Evolutionary conservation across 2,797 vertebrate species (phyloP).

Genomic region (Mus spretus): DNA sequence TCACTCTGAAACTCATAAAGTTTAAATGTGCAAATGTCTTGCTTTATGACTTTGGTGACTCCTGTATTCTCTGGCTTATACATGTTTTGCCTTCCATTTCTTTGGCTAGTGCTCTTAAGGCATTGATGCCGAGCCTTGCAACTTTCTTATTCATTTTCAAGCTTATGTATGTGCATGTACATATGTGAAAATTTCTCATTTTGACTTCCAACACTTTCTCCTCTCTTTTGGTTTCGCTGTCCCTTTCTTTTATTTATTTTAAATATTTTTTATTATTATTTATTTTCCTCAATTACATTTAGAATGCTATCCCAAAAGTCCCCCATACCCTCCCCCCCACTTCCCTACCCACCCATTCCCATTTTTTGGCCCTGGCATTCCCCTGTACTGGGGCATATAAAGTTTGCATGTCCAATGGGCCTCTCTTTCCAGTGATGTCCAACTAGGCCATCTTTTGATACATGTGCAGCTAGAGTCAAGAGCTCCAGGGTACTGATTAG

Average conservation of each 20-base stretch:
- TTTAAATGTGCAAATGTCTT: not conserved
- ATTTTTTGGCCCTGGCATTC: too few species aligned
- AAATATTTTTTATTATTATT: too few species aligned
- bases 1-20: not conserved
- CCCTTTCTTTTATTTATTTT: not conserved
- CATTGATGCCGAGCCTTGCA: not conserved
- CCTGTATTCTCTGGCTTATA: not conserved
- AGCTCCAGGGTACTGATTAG: too few species aligned
- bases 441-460: too few species aligned
- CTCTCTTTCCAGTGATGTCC: too few species aligned
- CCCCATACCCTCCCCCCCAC: too few species aligned
- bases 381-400: too few species aligned
- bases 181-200: not conserved
- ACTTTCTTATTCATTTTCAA: not conserved
- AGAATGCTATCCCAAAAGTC: too few species aligned
- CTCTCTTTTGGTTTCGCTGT: not conserved
- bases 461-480: too few species aligned
- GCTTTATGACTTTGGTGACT: not conserved
- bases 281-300: too few species aligned
- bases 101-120: not conserved
- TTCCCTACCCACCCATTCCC: too few species aligned
- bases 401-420: too few species aligned
- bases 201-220: not conserved
- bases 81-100: not conserved
- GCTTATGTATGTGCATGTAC: not conserved